Conservation (phyloP, 2,888 invertebrate genomes). For the Mechanitis mazaeus region DNA sequence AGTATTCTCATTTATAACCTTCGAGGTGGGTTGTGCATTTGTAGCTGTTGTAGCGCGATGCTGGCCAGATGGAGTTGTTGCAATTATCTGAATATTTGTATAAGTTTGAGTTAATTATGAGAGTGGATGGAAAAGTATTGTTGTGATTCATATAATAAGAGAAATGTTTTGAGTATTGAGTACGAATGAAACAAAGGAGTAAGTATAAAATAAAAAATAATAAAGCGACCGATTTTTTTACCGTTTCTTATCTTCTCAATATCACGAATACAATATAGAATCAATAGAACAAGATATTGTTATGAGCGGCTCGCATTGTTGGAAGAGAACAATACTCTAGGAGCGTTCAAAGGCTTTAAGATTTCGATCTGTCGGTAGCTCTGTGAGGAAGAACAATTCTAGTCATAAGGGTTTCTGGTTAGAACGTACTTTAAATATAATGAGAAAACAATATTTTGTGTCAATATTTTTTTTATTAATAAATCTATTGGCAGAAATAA, state of each 20-base stretch:
- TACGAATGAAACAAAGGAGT: neutral
- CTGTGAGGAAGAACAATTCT: conserved; percentile 26
- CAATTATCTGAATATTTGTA: conserved; percentile 7
- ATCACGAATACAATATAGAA: conserved; percentile 25
- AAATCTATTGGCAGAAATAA: too few relatives aligned
- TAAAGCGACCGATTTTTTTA: conserved; percentile 8
- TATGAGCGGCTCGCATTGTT: conserved; percentile 30
- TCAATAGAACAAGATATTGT: conserved; percentile 32
- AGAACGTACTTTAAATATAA: neutral
- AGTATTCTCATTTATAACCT: conserved; percentile 16
- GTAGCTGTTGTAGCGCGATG: conserved; percentile 13
- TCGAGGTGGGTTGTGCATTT: conserved; percentile 15
- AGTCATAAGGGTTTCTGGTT: conserved; percentile 22
- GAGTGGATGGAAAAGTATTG: neutral
- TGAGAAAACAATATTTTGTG: too few relatives aligned
- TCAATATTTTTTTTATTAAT: too few relatives aligned
- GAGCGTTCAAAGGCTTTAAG: conserved; percentile 28
- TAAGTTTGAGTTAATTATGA: conserved; percentile 3
- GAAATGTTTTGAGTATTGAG: too few relatives aligned
- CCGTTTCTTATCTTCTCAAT: conserved; percentile 19
- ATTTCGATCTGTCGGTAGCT: conserved; percentile 29
- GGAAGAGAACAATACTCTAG: conserved; percentile 27
- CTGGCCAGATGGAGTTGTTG: conserved; percentile 3
- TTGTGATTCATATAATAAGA: too few relatives aligned
- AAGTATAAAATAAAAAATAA: conserved; percentile 3